Percentiles rank a stretch among this genome's conserved stretches.
These are phyloP conservation scores for Tetrapedia diversipes DNA, from an alignment of 2,888 invertebrate genomes.

Conservation along the genomic window DNA sequence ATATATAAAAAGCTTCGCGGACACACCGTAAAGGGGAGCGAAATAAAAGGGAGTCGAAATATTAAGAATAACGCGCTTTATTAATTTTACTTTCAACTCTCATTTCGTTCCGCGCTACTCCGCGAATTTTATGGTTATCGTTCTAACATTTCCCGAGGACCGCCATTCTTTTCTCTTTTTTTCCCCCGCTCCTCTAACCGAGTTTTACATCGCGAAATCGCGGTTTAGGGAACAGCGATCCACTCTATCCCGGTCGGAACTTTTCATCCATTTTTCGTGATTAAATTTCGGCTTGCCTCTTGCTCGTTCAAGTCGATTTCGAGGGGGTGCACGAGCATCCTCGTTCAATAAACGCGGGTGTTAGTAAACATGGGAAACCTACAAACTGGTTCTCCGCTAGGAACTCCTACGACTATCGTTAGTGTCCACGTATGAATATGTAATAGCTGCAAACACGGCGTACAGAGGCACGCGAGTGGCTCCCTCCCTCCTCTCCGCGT, in stretches of 20 bases:
- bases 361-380: constrained; percentile 68
- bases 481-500: too few relatives aligned
- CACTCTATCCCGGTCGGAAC: neutral
- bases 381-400: constrained; percentile 64
- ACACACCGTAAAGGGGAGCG: too few relatives aligned
- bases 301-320: constrained; percentile 16
- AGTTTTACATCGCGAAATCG: too few relatives aligned
- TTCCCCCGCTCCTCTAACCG: too few relatives aligned
- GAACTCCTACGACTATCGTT: constrained; percentile 65
- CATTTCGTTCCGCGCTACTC: too few relatives aligned
- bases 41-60: too few relatives aligned
- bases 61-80: neutral
- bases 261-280: neutral
- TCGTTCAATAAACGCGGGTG: constrained; percentile 58
- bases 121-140: too few relatives aligned
- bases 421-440: constrained; percentile 71
- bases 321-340: constrained; percentile 23
- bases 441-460: constrained; percentile 54
- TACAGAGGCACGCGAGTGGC: constrained; percentile 25
- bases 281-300: neutral
- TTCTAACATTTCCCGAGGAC: too few relatives aligned
- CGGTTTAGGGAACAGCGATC: too few relatives aligned
- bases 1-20: too few relatives aligned
- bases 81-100: too few relatives aligned
- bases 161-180: too few relatives aligned